These are phyloP conservation scores for Muntiacus reevesi DNA, from an alignment of 2,113 vertebrate species.

Conservation along the genomic window DNA sequence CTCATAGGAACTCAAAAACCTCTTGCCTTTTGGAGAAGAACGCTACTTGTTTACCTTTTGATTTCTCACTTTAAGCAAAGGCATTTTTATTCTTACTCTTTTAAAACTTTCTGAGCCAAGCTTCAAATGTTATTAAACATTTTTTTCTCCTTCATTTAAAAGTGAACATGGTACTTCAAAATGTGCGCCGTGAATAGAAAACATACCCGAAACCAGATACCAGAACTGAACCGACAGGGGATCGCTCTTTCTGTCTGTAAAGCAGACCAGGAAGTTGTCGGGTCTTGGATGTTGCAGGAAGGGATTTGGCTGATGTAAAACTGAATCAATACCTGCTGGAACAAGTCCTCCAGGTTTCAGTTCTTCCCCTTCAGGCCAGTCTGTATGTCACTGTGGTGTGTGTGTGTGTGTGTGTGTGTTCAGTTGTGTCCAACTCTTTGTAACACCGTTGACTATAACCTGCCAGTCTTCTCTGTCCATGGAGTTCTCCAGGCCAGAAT, in stretches of 20 bases:
- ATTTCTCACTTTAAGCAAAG: not conserved
- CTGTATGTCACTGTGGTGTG: not conserved
- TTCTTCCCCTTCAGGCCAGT: not conserved
- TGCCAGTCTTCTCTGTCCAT: not conserved
- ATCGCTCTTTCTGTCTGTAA: not conserved
- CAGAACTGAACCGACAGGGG: not conserved
- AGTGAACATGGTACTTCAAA: not conserved
- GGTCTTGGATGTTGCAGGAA: not conserved
- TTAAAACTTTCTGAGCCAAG: not conserved
- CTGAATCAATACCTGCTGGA: not conserved
- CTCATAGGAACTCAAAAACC: not conserved
- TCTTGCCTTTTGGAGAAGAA: not conserved
- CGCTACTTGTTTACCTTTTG: not conserved
- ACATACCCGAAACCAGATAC: not conserved
- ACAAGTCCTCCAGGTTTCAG: not conserved
- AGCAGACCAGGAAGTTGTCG: not conserved
- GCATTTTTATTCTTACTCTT: not conserved
- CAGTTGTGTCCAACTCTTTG: not conserved
- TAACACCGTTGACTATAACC: not conserved
- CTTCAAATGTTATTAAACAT: not conserved
- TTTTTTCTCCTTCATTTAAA: not conserved
- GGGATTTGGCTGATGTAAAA: not conserved
- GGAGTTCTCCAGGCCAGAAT: not conserved
- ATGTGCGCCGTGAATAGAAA: not conserved
- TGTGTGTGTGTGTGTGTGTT: not conserved